phyloP scores from a whole-genome alignment of 2,113 vertebrate species.

The Drymodes brunneopygia region DNA sequence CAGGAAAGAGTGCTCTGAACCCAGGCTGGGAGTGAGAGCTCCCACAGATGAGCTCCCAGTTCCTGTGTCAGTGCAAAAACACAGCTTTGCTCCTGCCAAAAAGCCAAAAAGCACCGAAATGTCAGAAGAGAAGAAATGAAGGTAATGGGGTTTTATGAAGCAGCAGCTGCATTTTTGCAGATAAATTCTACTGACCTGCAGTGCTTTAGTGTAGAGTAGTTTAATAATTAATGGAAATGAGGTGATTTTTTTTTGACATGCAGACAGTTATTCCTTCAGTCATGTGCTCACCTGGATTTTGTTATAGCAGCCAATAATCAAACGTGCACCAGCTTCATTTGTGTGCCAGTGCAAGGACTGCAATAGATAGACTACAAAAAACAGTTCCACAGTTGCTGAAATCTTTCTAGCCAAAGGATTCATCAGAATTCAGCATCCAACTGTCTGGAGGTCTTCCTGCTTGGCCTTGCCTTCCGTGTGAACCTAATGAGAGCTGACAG shows the following conservation, averaged over 20 bases:
- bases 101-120: neutral
- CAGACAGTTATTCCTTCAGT: neutral
- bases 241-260: neutral
- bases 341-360: neutral
- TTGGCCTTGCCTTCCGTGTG: neutral
- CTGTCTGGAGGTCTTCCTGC: conserved; percentile 13
- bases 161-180: neutral
- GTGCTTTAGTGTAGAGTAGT: neutral
- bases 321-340: neutral
- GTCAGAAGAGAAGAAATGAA: neutral
- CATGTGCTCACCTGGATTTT: neutral
- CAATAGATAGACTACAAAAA: neutral
- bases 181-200: neutral
- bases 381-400: neutral
- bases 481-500: conserved; percentile 52
- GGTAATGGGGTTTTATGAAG: neutral
- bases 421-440: conserved; percentile 7
- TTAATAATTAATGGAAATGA: conserved; percentile 22
- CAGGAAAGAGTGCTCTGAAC: neutral
- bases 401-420: neutral
- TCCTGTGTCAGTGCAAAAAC: neutral
- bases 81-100: neutral
- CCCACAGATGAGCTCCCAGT: neutral
- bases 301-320: neutral
- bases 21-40: neutral